Conservation (phyloP, 2,113 vertebrate genomes). For the Blennius ocellaris region DNA sequence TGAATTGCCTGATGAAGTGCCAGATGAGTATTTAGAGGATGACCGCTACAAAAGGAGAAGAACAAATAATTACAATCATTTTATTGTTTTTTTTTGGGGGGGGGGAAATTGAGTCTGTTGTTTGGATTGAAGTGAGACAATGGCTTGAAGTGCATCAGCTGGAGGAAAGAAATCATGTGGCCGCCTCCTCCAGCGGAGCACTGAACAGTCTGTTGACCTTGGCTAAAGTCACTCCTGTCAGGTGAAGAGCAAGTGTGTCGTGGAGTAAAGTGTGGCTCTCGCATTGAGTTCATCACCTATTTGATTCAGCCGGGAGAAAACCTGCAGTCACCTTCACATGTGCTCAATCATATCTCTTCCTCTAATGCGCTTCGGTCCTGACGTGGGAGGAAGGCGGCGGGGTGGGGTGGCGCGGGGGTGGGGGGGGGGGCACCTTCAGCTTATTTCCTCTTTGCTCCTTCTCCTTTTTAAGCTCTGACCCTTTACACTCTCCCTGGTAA, state of each 20-base stretch:
- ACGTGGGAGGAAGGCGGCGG: background rate
- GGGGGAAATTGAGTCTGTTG: too few relatives aligned
- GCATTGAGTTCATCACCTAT: constrained; percentile 47
- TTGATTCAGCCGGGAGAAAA: constrained; percentile 30
- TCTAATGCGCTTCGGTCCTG: constrained; percentile 20
- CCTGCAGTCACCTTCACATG: constrained; percentile 46
- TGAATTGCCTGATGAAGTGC: too few relatives aligned
- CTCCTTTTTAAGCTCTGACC: constrained; percentile 1
- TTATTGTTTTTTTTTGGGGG: too few relatives aligned
- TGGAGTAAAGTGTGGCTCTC: constrained; percentile 25
- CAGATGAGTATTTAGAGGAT: too few relatives aligned
- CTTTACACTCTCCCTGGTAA: constrained; percentile 2
- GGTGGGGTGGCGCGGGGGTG: too few relatives aligned
- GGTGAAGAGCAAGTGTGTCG: constrained; percentile 33
- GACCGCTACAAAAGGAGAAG: too few relatives aligned
- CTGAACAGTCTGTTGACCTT: constrained; percentile 55
- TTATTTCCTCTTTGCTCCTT: background rate
- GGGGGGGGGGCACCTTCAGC: background rate
- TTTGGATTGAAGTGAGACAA: too few relatives aligned
- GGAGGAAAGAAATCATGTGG: constrained; percentile 13
- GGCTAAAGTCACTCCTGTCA: constrained; percentile 41
- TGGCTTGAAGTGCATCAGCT: background rate
- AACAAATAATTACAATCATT: too few relatives aligned
- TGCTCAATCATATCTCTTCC: constrained; percentile 30
- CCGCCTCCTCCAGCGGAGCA: constrained; percentile 5